These are phyloP conservation scores for Littorina saxatilis DNA, from an alignment of 1,140 invertebrate species.

Conservation along the genomic window DNA sequence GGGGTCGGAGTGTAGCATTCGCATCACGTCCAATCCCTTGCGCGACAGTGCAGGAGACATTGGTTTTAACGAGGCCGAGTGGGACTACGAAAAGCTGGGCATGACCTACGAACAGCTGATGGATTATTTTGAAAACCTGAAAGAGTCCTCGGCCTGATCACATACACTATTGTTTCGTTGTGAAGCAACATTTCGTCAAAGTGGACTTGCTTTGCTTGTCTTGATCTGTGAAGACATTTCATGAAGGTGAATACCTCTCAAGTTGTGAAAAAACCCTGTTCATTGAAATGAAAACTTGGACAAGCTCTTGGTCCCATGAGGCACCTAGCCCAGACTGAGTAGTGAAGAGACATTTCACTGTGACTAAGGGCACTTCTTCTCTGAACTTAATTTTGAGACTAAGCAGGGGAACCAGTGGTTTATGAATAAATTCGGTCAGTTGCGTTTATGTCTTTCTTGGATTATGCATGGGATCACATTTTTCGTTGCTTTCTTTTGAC, in stretches of 20 bases:
- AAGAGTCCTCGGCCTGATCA: constrained; percentile 83
- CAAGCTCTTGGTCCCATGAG: background rate
- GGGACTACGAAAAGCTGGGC: constrained; percentile 81
- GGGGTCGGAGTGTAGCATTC: constrained; percentile 76
- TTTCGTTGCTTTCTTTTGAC: too few species aligned
- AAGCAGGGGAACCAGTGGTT: too few species aligned
- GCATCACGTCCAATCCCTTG: constrained; percentile 75
- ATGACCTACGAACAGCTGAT: constrained; percentile 98
- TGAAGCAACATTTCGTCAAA: background rate
- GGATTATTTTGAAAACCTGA: constrained; percentile 98
- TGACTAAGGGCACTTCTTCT: too few species aligned
- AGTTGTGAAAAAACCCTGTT: background rate
- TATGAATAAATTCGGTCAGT: too few species aligned
- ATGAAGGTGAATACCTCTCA: background rate
- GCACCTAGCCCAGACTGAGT: background rate
- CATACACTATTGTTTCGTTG: background rate
- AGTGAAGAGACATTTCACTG: too few species aligned
- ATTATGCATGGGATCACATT: too few species aligned
- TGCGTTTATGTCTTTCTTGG: too few species aligned
- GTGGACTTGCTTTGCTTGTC: too few species aligned
- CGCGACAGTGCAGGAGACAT: constrained; percentile 57
- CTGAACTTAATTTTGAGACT: too few species aligned
- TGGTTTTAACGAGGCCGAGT: constrained; percentile 71
- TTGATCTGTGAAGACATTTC: background rate
- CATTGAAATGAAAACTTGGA: background rate